Evolutionary conservation across 2,113 vertebrate species (phyloP), one percentile per base, ranked within the genome.

Genomic region (Pavo muticus): DNA sequence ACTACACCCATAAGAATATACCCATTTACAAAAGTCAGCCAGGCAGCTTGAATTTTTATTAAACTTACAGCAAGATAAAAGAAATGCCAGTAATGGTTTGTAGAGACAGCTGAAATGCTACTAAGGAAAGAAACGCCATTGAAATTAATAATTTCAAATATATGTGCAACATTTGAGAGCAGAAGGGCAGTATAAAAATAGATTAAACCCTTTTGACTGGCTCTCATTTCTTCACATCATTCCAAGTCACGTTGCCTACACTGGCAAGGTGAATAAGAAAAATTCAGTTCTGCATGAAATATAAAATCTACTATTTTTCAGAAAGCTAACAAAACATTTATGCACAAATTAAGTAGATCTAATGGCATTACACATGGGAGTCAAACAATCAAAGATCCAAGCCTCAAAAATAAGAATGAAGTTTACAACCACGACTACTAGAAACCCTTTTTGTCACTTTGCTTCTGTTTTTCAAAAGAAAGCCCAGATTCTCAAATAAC

Each of bases 71-170:
- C 8, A 64, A 87, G 39, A 76, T 14, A 73, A 57, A 86, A 77
- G 32, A 75, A 95, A 75, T 47, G 25, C 20, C 73, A 61, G 40
- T 40, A 80, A 84, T 9, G 24, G 44, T 32, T 89, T 57, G 18
- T 3, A 15, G 1, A 92, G 94, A 72, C 17, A 94, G 35, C 40
- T 57, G n/a, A 94, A 92, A 87, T 3, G 2, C 60, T 90, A 14
- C 84, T 59, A 65, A 74, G 45, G 64, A 73, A 87, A 91, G 19
- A 74, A 93, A 69, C 29, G 3, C 39, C n/a, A 82, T 18, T 23
- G 7, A 9, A 19, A 92, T 82, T 84, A 87, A 82, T 91, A 84
- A 87, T 82, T 96, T 92, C 59, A 94, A 90, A 84, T 87, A 72
- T 2, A 87, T 4, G 3, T 64, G 61, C 29, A 88, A 25, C 57